Evolutionary conservation across 2,888 invertebrate species (phyloP).

Genomic region (Cephus pulcher): DNA sequence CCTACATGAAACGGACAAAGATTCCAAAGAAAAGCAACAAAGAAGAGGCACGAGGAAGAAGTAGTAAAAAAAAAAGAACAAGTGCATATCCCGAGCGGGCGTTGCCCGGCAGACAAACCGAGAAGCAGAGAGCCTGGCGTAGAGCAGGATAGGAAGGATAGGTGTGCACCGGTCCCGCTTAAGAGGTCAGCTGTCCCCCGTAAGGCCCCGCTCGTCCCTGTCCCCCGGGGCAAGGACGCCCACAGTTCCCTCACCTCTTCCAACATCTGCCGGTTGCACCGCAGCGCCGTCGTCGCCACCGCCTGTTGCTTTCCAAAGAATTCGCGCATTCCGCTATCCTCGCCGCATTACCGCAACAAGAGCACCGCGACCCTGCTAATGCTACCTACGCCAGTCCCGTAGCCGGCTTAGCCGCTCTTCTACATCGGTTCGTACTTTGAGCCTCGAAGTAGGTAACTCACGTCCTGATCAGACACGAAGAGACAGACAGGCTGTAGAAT

Average conservation of each 20-base stretch:
- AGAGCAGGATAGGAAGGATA: slow-evolving; percentile 4
- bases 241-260: slow-evolving; percentile 52
- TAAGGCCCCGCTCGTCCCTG: slow-evolving; percentile 39
- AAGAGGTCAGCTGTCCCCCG: slow-evolving; percentile 41
- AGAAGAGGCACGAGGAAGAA: neutral
- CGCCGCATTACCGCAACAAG: slow-evolving; percentile 36
- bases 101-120: slow-evolving; percentile 15
- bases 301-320: slow-evolving; percentile 37
- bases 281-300: slow-evolving; percentile 10
- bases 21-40: neutral
- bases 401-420: neutral
- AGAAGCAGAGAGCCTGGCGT: slow-evolving; percentile 15
- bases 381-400: slow-evolving; percentile 38
- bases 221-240: slow-evolving; percentile 58
- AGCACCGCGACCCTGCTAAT: slow-evolving; percentile 42
- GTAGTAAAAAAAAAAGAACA: neutral
- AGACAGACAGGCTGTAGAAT: neutral
- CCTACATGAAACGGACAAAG: neutral
- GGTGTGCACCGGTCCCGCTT: slow-evolving; percentile 25
- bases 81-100: slow-evolving; percentile 13
- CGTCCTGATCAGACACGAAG: neutral
- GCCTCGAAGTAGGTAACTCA: neutral
- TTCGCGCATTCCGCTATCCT: slow-evolving; percentile 46
- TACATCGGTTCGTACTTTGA: neutral
- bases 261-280: slow-evolving; percentile 38